Evolutionary conservation across 2,888 invertebrate species (phyloP), one percentile per base, ranked within the genome.

Genomic region (Tribolium freemani): DNA sequence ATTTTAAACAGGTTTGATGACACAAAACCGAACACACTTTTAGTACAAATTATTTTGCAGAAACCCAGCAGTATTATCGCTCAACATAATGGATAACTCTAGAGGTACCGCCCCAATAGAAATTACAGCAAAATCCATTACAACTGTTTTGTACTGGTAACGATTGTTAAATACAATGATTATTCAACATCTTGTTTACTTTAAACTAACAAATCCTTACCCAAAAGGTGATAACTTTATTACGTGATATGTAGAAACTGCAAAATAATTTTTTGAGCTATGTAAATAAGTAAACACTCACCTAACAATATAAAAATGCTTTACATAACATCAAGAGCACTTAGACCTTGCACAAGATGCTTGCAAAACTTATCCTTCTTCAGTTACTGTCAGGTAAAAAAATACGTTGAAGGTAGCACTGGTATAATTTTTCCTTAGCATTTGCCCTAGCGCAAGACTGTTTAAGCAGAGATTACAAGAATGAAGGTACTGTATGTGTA

Each of bases 401-500:
- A 38, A 38, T 9, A 38, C 5, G n/a, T 38, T 3, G 8, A 38
- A 38, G 38, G 8, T 26, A 26, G 26, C 26, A 26, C 3, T 26
- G 26, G 5, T 26, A 3, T 5, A 1, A 5, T 26, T 26, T 26
- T n/a, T 38, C 3, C n/a, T 3, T 31, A 30, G 56, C n/a, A 13
- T 31, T 2, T 13, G 1, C 11, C 9, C n/a, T 16, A 31, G 67
- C 20, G 3, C 16, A 63, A 30, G 61, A 54, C 9, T 70, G 70
- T 50, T 11, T 26, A 11, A 38, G 45, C 3, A 44, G 64, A 9
- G 64, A 76, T 21, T 78, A 63, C 69, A 75, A 72, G 1, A 21
- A 76, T 26, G 76, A 68, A 1, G 73, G 78, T 20, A 76, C 81
- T 16, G 92, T 93, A 0, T 95, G 95, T 82, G 93, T 94, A 3